Base-by-base conservation (phyloP, 2,888 invertebrate genomes). In the Torymus auratus region DNA sequence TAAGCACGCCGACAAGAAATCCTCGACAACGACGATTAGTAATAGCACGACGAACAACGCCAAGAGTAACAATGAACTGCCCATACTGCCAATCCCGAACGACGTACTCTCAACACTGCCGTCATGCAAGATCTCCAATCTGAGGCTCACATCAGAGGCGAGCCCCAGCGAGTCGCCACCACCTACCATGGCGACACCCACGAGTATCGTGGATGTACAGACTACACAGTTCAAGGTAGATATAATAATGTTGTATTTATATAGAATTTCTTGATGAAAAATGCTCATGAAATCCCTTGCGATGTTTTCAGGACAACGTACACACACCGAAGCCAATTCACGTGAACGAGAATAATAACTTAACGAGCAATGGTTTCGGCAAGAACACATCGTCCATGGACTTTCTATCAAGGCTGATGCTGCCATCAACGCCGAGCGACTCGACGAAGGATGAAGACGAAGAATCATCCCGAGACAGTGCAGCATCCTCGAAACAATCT, bases 291-390 rank as follows among this genome's bases (percentile, higher is more conserved):
- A 41, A 0, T 28, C 7, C 7, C 7, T 7, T 7, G 1, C 7
- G 10, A 17, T 17, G 52, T 68, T 78, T 78, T 76, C 60, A 81
- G 61, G 82, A 83, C 28, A 77, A 78, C 58, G 70, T 53, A 11
- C 62, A 50, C 13, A 13, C 56, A 15, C 12, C 53, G 17, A 72
- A 73, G 55, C 52, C 73, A 1, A 84, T 82, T 2, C 86, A 85
- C 81, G 87, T 88, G 64, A 89, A 89, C 83, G 90, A 90, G 82
- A 90, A 89, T 83, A 90, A 89, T 80, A 91, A 89, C 60, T 61
- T 89, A 17, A 88, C 88, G 41, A 87, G 75, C 41, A 77, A 73
- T 58, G 52, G 41, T 65, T 28, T 71, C 69, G 41, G 84, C 72
- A 75, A 85, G 20, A 67, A 84, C 70, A 77, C 83, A 41, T 41